These are phyloP conservation scores for Calyptommatus sinebrachiatus DNA, from an alignment of 2,113 vertebrate genomes.

Conservation along the genomic window DNA sequence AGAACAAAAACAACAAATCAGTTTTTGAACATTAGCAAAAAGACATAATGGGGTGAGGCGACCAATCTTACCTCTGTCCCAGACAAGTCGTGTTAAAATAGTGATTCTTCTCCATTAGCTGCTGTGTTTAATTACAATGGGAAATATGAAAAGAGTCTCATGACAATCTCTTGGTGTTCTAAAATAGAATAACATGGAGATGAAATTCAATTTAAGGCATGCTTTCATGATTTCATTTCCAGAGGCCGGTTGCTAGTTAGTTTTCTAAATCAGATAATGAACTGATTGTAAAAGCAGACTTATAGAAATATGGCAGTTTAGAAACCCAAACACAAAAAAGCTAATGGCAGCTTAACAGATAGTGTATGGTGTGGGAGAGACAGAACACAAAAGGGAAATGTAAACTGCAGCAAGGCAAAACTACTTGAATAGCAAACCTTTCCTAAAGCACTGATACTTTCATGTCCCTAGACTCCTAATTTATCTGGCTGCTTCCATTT, in stretches of 20 bases:
- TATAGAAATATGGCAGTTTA: conserved; percentile 20
- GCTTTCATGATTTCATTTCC: conserved; percentile 25
- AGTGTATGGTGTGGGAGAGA: conserved; percentile 7
- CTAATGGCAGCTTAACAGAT: conserved; percentile 39
- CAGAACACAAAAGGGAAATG: conserved; percentile 50
- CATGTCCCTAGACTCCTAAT: conserved; percentile 60
- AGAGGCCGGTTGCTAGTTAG: conserved; percentile 1
- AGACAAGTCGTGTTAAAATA: conserved; percentile 31
- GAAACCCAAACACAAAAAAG: conserved; percentile 39
- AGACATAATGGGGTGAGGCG: too few species aligned
- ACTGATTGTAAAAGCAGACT: conserved; percentile 1
- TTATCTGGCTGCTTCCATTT: conserved; percentile 62
- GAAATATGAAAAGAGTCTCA: conserved; percentile 42
- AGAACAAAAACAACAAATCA: too few species aligned
- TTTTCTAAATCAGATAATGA: background rate
- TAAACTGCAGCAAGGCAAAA: conserved; percentile 44
- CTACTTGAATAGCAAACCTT: conserved; percentile 30
- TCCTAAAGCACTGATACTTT: conserved; percentile 33
- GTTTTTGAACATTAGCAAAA: too few species aligned
- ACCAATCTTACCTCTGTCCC: background rate
- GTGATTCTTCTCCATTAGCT: conserved; percentile 34
- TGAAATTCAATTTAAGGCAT: conserved; percentile 22
- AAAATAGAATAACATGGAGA: background rate
- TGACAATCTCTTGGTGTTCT: conserved; percentile 26
- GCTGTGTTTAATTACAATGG: conserved; percentile 15